Percentiles rank a stretch among this genome's conserved stretches.
phyloP scores from a whole-genome alignment of 2,113 vertebrate genomes.

The Odontesthes bonariensis region DNA sequence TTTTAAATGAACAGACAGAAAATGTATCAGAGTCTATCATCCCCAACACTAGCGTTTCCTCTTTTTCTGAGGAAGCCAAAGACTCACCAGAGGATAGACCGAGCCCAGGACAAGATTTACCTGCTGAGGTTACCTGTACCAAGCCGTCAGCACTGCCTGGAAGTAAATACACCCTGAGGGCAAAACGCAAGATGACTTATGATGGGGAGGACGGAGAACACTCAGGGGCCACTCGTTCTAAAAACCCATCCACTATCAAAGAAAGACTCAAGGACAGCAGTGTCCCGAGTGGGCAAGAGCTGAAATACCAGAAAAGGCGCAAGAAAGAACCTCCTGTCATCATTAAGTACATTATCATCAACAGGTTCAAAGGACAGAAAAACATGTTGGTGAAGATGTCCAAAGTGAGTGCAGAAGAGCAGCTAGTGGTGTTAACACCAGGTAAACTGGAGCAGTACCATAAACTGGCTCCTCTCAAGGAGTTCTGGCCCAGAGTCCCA shows the following conservation, averaged over 20 bases:
- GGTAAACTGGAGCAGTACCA: slow-evolving; percentile 90
- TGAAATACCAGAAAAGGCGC: slow-evolving; percentile 89
- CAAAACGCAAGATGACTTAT: slow-evolving; percentile 92
- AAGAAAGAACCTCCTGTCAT: slow-evolving; percentile 96
- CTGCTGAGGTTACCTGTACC: slow-evolving; percentile 79
- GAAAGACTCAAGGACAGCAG: slow-evolving; percentile 66
- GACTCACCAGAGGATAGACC: slow-evolving; percentile 50
- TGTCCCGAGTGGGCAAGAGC: slow-evolving; percentile 69
- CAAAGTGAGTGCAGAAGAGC: slow-evolving; percentile 91
- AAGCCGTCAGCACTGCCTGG: slow-evolving; percentile 88
- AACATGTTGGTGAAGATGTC: slow-evolving; percentile 98
- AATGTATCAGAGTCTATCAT: slow-evolving; percentile 3
- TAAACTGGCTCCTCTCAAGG: slow-evolving; percentile 94
- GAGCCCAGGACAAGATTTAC: slow-evolving; percentile 73
- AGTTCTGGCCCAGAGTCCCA: slow-evolving; percentile 96
- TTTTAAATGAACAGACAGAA: slow-evolving; percentile 33
- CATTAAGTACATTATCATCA: slow-evolving; percentile 99
- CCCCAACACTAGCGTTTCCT: slow-evolving; percentile 23
- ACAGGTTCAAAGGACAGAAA: slow-evolving; percentile 98
- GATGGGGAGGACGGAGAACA: slow-evolving; percentile 90
- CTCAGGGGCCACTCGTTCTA: slow-evolving; percentile 82
- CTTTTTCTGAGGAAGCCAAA: slow-evolving; percentile 54
- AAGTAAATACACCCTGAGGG: slow-evolving; percentile 94
- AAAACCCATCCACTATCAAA: slow-evolving; percentile 81
- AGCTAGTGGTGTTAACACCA: slow-evolving; percentile 90